Evolutionary conservation across 1,140 invertebrate genomes (phyloP).

Genomic region (Bombus polaris): DNA sequence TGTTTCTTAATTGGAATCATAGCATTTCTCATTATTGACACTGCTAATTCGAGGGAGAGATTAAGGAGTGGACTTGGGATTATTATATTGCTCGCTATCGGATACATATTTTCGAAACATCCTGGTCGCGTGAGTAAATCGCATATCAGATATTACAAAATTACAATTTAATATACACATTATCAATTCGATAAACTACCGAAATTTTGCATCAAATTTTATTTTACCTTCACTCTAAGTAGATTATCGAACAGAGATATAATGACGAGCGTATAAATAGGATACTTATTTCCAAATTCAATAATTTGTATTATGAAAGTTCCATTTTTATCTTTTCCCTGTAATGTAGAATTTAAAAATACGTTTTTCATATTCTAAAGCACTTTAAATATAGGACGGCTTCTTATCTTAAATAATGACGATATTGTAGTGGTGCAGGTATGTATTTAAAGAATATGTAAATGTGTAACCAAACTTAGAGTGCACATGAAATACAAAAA

Average conservation of each 20-base stretch:
- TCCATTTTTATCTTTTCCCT: not conserved
- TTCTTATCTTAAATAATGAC: too few relatives aligned
- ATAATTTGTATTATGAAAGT: not conserved
- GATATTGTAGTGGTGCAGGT: too few relatives aligned
- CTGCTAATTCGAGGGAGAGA: conserved; percentile 84
- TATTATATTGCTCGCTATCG: conserved; percentile 81
- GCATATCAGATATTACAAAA: not conserved
- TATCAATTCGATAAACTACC: not conserved
- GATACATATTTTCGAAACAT: conserved; percentile 86
- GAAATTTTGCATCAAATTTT: not conserved
- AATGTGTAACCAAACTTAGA: too few relatives aligned
- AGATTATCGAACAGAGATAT: not conserved
- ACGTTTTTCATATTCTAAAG: too few relatives aligned
- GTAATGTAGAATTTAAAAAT: not conserved
- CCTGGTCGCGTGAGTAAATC: conserved; percentile 74
- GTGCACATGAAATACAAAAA: too few relatives aligned
- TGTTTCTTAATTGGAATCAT: conserved; percentile 81
- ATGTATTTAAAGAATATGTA: too few relatives aligned
- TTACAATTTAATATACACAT: not conserved
- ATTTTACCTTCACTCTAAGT: not conserved
- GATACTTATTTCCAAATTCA: not conserved
- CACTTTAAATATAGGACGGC: too few relatives aligned
- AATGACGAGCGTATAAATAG: too few relatives aligned
- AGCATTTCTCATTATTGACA: conserved; percentile 87
- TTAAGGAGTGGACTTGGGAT: conserved; percentile 87